Percentiles rank a stretch among this genome's conserved stretches.
Conservation (phyloP, 2,888 invertebrate species). For the Julus scanicus region DNA sequence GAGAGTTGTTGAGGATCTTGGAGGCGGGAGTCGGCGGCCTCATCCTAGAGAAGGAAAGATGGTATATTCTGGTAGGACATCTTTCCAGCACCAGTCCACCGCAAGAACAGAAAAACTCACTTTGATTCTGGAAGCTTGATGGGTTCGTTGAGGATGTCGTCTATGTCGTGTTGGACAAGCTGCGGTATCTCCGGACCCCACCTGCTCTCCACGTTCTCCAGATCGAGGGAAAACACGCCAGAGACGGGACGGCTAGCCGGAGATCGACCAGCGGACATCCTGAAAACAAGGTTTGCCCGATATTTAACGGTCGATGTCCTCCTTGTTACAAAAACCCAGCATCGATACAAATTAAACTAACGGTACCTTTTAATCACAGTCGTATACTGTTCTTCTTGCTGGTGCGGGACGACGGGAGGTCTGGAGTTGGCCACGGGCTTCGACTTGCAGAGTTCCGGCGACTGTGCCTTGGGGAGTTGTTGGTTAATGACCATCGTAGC, state of each 20-base stretch:
- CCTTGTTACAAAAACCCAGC: no score
- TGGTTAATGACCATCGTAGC: constrained; percentile 59
- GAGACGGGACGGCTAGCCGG: constrained; percentile 67
- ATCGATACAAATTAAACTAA: no score
- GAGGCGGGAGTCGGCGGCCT: constrained; percentile 63
- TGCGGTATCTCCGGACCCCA: constrained; percentile 60
- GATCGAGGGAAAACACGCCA: constrained; percentile 83
- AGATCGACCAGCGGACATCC: not conserved
- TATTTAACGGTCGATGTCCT: no score
- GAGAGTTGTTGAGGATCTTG: constrained; percentile 62
- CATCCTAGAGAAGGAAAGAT: constrained; percentile 52
- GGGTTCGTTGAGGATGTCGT: constrained; percentile 63
- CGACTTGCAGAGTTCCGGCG: not conserved
- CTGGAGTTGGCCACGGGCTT: constrained; percentile 58
- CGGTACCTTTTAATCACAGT: constrained; percentile 46
- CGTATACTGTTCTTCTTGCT: constrained; percentile 3
- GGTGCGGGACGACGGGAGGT: not conserved
- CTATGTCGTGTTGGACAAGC: constrained; percentile 63
- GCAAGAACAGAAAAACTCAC: no score
- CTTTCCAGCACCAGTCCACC: no score
- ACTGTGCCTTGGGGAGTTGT: constrained; percentile 65
- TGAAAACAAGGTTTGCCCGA: not conserved
- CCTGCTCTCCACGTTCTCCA: constrained; percentile 61
- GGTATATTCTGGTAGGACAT: no score
- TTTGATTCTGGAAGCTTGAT: constrained; percentile 62